phyloP scores from a whole-genome alignment of 2,888 invertebrate genomes.

The Choristoneura rosaceana region DNA sequence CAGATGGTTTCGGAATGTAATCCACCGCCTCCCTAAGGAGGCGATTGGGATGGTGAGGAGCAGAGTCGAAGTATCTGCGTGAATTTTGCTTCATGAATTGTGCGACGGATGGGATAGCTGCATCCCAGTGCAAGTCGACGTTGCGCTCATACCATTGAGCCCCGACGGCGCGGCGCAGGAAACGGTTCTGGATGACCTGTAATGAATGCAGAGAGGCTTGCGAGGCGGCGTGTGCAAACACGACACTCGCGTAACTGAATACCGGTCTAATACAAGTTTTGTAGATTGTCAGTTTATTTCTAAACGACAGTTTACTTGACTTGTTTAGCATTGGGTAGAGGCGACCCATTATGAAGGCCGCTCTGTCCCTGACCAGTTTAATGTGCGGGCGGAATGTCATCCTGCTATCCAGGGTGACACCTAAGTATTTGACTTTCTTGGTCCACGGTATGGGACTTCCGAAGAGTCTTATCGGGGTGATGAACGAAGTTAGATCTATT shows the following conservation, averaged over 20 bases:
- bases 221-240: not conserved
- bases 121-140: not conserved
- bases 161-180: not conserved
- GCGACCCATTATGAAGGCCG: not conserved
- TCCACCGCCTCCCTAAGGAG: not conserved
- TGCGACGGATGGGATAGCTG: not conserved
- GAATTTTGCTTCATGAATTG: not conserved
- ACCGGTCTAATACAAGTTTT: not conserved
- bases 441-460: not conserved
- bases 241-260: not conserved
- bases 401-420: not conserved
- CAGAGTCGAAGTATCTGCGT: not conserved
- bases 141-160: not conserved
- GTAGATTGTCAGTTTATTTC: not conserved
- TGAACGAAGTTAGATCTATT: fast-evolving
- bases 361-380: not conserved
- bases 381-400: not conserved
- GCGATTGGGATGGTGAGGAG: not conserved
- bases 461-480: not conserved
- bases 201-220: not conserved
- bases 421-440: not conserved
- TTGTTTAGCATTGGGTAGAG: not conserved
- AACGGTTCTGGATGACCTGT: not conserved
- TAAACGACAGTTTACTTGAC: not conserved
- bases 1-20: fast-evolving